phyloP scores from a whole-genome alignment of 1,140 invertebrate genomes.

The Bombus pascuorum region DNA sequence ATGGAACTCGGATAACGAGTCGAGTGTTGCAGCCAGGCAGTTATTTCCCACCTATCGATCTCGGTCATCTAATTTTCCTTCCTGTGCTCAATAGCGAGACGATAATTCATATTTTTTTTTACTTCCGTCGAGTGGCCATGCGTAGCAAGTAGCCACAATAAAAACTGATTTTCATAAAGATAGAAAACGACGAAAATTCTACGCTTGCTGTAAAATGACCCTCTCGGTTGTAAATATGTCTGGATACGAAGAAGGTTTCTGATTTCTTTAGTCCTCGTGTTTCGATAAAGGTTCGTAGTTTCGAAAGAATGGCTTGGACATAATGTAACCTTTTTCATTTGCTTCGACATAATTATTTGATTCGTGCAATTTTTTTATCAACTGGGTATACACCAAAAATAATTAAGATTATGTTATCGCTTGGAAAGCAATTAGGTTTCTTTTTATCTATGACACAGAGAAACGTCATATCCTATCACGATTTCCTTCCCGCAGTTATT shows the following conservation, averaged over 20 bases:
- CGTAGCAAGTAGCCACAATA: background rate
- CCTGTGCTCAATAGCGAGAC: background rate
- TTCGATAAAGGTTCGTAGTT: too few relatives aligned
- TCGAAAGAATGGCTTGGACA: too few relatives aligned
- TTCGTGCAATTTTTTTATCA: background rate
- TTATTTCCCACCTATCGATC: slow-evolving; percentile 32
- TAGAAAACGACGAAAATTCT: slow-evolving; percentile 11
- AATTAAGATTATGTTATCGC: background rate
- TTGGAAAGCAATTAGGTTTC: too few relatives aligned
- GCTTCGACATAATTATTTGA: background rate
- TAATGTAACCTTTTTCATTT: background rate
- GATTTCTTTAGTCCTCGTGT: background rate
- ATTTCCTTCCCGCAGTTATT: background rate
- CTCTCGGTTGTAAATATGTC: slow-evolving; percentile 5
- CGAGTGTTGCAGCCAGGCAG: slow-evolving; percentile 7
- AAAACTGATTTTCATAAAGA: background rate
- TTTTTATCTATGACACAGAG: background rate
- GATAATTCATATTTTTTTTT: slow-evolving; percentile 30
- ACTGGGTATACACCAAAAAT: background rate
- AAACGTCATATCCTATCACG: background rate
- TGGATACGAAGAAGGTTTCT: background rate
- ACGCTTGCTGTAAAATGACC: slow-evolving; percentile 18
- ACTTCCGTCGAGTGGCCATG: slow-evolving; percentile 23
- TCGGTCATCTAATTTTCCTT: slow-evolving; percentile 25
- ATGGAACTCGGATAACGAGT: slow-evolving; percentile 27